Percentiles rank a stretch among this genome's conserved stretches.
These are phyloP conservation scores for Nanorana parkeri DNA, from an alignment of 2,113 vertebrate species.

Conservation along the genomic window DNA sequence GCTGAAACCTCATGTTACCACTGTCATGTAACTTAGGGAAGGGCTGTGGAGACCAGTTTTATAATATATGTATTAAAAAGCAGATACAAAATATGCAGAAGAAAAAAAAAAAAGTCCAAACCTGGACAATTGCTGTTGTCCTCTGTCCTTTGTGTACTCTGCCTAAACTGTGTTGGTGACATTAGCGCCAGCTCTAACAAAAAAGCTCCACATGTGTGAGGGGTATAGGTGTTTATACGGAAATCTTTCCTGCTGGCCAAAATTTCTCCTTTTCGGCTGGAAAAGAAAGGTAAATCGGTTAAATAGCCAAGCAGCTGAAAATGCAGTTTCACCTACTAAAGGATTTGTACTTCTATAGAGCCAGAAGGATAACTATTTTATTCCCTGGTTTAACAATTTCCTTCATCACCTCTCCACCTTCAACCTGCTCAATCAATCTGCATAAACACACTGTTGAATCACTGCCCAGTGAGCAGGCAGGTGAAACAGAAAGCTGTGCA, in stretches of 20 bases:
- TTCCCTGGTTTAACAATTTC: too few species aligned
- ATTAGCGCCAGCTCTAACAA: constrained; percentile 69
- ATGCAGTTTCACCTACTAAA: too few species aligned
- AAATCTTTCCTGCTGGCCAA: constrained; percentile 89
- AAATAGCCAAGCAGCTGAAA: too few species aligned
- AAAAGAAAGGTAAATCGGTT: neutral
- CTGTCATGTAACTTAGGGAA: too few species aligned
- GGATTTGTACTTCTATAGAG: too few species aligned
- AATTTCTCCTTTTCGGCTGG: constrained; percentile 82
- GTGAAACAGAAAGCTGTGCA: too few species aligned
- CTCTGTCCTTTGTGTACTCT: neutral
- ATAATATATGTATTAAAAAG: neutral
- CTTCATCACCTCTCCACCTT: too few species aligned
- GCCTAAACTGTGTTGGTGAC: constrained; percentile 31
- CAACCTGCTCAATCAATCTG: too few species aligned
- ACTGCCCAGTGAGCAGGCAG: too few species aligned
- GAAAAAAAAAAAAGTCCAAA: neutral
- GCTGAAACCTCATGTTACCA: too few species aligned
- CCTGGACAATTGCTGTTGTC: neutral
- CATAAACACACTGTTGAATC: too few species aligned
- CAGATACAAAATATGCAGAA: fast-evolving
- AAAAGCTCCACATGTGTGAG: constrained; percentile 73
- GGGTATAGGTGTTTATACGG: constrained; percentile 80
- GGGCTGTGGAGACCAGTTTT: neutral
- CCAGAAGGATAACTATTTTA: too few species aligned